Evolutionary conservation across 2,888 invertebrate species (phyloP).

Genomic region (Polymixis lichenea): DNA sequence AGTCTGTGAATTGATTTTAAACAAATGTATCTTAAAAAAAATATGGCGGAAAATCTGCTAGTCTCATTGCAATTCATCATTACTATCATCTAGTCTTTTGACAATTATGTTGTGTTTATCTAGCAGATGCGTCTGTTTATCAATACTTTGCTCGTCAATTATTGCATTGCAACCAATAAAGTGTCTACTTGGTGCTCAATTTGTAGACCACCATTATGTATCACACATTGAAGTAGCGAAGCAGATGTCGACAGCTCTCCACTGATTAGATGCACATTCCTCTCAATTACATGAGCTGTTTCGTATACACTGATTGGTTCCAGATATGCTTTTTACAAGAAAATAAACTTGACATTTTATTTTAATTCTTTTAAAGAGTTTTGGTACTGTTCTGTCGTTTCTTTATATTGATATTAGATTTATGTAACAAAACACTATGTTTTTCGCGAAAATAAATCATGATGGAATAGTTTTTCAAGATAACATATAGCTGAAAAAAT

Average conservation of each 20-base stretch:
- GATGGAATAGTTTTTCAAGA: background rate
- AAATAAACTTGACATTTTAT: conserved; percentile 19
- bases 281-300: conserved; percentile 49
- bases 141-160: conserved; percentile 28
- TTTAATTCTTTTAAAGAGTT: conserved; percentile 3
- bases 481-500: background rate
- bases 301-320: conserved; percentile 53
- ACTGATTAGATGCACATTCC: conserved; percentile 59
- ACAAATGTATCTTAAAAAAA: background rate
- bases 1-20: background rate
- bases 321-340: conserved; percentile 43
- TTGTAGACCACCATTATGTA: conserved; percentile 10
- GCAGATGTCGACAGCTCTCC: conserved; percentile 50
- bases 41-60: background rate
- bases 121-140: conserved; percentile 11
- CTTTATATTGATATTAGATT: background rate
- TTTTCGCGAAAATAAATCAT: background rate
- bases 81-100: background rate
- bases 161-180: conserved; percentile 25
- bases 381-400: background rate
- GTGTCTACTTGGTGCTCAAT: conserved; percentile 30
- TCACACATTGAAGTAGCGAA: conserved; percentile 41
- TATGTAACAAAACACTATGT: background rate
- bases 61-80: background rate
- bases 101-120: background rate